phyloP scores from a whole-genome alignment of 2,797 vertebrate genomes.

The Hemibagrus guttatus region DNA sequence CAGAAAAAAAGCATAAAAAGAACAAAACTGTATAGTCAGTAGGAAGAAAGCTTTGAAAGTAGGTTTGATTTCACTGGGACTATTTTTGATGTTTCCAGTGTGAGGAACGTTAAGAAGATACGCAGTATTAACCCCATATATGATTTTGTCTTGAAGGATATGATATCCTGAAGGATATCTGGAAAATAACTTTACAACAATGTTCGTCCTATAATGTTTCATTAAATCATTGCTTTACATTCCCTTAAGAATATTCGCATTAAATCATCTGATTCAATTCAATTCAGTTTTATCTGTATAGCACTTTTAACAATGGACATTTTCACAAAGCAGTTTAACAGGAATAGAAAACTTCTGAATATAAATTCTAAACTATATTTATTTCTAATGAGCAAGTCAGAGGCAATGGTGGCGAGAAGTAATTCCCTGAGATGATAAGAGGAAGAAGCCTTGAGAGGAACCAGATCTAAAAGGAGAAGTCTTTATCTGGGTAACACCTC shows the following conservation, averaged over 20 bases:
- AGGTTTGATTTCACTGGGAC: constrained; percentile 20
- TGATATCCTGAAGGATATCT: not conserved
- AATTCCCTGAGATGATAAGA: too few relatives aligned
- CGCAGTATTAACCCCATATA: constrained; percentile 22
- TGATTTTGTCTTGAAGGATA: not conserved
- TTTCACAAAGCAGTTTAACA: too few relatives aligned
- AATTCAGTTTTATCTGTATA: too few relatives aligned
- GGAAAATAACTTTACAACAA: not conserved
- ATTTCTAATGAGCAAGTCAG: too few relatives aligned
- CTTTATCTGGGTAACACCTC: too few relatives aligned
- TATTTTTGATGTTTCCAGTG: constrained; percentile 9
- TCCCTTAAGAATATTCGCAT: not conserved
- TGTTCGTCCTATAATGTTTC: not conserved
- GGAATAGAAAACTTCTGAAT: too few relatives aligned
- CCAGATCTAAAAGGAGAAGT: too few relatives aligned
- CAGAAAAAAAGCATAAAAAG: constrained; percentile 10
- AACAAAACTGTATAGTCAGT: constrained; percentile 23
- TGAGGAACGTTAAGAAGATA: constrained; percentile 1
- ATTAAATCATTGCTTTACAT: too few relatives aligned
- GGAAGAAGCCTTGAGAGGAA: too few relatives aligned
- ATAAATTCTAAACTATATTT: too few relatives aligned
- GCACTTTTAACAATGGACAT: too few relatives aligned
- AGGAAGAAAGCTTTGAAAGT: constrained; percentile 24
- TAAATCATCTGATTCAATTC: not conserved
- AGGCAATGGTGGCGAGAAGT: too few relatives aligned